Evolutionary conservation across 2,113 vertebrate genomes (phyloP).

Genomic region (Melanerpes formicivorus): DNA sequence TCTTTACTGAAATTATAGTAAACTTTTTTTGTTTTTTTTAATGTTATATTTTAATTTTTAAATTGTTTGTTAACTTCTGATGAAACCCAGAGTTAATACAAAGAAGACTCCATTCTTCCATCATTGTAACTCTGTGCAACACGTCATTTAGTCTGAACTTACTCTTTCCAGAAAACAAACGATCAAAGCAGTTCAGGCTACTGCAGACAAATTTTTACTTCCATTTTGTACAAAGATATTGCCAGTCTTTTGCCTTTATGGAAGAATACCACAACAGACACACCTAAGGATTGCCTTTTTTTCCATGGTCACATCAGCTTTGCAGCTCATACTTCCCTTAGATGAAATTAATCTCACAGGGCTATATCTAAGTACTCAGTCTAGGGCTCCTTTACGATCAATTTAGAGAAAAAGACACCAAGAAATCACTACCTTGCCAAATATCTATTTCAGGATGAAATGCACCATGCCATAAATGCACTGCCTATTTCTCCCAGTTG

Average conservation of each 20-base stretch:
- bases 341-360: not conserved
- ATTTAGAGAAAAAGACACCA: constrained; percentile 8
- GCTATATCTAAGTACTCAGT: not conserved
- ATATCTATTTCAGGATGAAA: constrained; percentile 27
- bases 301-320: not conserved
- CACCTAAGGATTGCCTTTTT: not conserved
- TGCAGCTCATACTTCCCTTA: not conserved
- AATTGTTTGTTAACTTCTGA: not conserved
- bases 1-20: not conserved
- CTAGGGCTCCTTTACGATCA: not conserved
- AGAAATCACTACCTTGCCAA: constrained; percentile 29
- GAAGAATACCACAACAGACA: not conserved
- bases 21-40: not conserved
- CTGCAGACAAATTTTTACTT: not conserved
- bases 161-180: not conserved
- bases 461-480: not conserved
- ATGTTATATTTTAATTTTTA: not conserved
- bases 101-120: not conserved
- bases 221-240: not conserved
- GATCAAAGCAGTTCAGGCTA: not conserved
- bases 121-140: not conserved
- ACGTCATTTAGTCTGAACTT: not conserved
- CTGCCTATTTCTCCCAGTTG: constrained; percentile 6
- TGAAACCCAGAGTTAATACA: not conserved
- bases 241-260: not conserved